These are phyloP conservation scores for Oreonectes daqikongensis DNA, from an alignment of 2,797 vertebrate genomes.

Conservation along the genomic window DNA sequence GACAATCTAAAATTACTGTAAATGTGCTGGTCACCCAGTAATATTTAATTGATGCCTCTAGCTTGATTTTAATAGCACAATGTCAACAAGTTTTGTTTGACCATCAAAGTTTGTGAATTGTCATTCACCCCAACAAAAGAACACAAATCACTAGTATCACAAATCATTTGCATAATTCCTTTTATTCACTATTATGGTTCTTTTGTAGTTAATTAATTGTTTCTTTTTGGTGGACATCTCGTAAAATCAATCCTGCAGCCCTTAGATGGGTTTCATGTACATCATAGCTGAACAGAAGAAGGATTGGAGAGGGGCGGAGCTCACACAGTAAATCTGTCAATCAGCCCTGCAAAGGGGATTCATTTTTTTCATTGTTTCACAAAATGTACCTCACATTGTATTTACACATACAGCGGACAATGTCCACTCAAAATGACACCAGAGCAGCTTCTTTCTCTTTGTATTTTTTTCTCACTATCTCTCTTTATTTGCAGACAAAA, in stretches of 20 bases:
- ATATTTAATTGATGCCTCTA: neutral
- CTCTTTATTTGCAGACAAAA: slow-evolving; percentile 44
- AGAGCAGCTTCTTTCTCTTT: slow-evolving; percentile 64
- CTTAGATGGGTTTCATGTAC: slow-evolving; percentile 84
- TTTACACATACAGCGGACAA: slow-evolving; percentile 78
- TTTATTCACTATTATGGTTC: slow-evolving; percentile 83
- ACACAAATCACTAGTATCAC: slow-evolving; percentile 72
- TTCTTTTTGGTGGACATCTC: slow-evolving; percentile 81
- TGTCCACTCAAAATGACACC: slow-evolving; percentile 74
- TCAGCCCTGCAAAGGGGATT: slow-evolving; percentile 45
- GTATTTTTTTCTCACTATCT: slow-evolving; percentile 50
- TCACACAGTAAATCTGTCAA: slow-evolving; percentile 35
- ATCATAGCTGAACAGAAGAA: slow-evolving; percentile 67
- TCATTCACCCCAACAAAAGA: slow-evolving; percentile 45
- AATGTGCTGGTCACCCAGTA: neutral
- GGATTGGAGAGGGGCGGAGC: slow-evolving; percentile 63
- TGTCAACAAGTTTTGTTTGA: neutral
- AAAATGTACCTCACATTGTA: slow-evolving; percentile 78
- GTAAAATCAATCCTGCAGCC: slow-evolving; percentile 83
- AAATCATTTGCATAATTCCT: slow-evolving; percentile 81
- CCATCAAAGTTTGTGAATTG: neutral
- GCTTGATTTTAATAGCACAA: neutral
- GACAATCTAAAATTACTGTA: neutral
- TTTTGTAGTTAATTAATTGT: slow-evolving; percentile 72
- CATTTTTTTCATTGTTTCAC: slow-evolving; percentile 56